Evolutionary conservation across 2,888 invertebrate genomes (phyloP).

Genomic region (Selenia dentaria): DNA sequence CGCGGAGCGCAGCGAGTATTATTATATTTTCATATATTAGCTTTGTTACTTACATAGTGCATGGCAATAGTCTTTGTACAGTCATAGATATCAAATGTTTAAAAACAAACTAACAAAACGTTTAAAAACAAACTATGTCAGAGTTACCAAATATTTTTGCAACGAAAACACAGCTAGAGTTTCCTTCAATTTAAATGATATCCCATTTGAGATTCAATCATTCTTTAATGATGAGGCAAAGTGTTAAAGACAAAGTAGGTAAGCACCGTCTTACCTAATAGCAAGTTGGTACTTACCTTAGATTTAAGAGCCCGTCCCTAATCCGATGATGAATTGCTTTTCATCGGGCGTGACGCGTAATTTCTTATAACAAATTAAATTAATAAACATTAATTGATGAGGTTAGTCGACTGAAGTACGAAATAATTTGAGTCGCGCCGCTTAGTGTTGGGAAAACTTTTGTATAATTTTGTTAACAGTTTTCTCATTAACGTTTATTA

Average conservation of each 20-base stretch:
- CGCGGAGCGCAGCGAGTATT: too few relatives aligned
- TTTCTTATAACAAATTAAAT: conserved; percentile 25
- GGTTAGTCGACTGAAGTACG: conserved; percentile 5
- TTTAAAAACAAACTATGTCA: too few relatives aligned
- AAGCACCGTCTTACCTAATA: not conserved
- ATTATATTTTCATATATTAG: too few relatives aligned
- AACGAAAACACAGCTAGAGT: too few relatives aligned
- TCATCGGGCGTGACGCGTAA: conserved; percentile 17
- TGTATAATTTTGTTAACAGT: too few relatives aligned
- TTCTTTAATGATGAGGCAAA: not conserved
- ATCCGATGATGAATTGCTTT: conserved; percentile 24
- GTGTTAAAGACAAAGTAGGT: not conserved
- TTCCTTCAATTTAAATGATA: too few relatives aligned
- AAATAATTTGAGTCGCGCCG: conserved; percentile 4
- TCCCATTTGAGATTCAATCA: not conserved
- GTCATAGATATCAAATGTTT: too few relatives aligned
- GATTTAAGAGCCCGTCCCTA: conserved; percentile 9
- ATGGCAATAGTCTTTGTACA: too few relatives aligned
- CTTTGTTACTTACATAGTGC: too few relatives aligned
- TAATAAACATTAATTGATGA: conserved; percentile 25
- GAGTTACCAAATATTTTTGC: too few relatives aligned
- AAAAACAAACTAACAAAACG: too few relatives aligned
- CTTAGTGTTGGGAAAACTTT: not conserved
- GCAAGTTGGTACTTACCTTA: not conserved
- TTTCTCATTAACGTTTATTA: not conserved